phyloP scores from a whole-genome alignment of 2,888 invertebrate species.

The Tiliacea citrago region DNA sequence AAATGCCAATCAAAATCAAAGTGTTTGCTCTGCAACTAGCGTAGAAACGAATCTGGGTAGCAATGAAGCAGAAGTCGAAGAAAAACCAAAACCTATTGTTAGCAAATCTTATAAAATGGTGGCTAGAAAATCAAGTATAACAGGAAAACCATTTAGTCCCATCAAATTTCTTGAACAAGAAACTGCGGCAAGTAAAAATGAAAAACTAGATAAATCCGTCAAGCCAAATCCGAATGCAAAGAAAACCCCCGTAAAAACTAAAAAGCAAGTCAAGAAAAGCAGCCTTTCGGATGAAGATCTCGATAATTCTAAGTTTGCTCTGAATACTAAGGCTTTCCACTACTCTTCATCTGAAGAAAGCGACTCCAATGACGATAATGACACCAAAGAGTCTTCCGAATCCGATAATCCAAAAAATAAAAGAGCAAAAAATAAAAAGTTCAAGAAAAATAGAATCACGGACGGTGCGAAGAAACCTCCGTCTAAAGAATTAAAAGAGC shows the following conservation, averaged over 20 bases:
- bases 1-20: constrained; percentile 68
- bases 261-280: constrained; percentile 79
- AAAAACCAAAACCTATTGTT: constrained; percentile 84
- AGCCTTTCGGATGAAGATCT: constrained; percentile 85
- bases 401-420: constrained; percentile 82
- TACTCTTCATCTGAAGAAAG: constrained; percentile 87
- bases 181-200: constrained; percentile 69
- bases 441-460: constrained; percentile 80
- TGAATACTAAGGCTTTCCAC: constrained; percentile 80
- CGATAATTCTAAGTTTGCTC: constrained; percentile 84
- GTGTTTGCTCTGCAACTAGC: constrained; percentile 64
- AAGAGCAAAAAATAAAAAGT: constrained; percentile 84
- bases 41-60: constrained; percentile 65
- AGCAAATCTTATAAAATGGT: constrained; percentile 90
- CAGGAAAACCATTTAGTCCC: constrained; percentile 88
- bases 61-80: constrained; percentile 75
- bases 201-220: constrained; percentile 73
- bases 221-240: constrained; percentile 71
- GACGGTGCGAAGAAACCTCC: constrained; percentile 82
- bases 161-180: constrained; percentile 85
- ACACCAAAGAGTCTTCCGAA: constrained; percentile 85
- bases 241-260: constrained; percentile 75
- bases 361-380: constrained; percentile 87
- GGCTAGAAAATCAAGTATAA: constrained; percentile 88
- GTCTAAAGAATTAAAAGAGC: constrained; percentile 86